A percentile compares a stretch with the other conserved stretches of the same genome.
phyloP scores from a whole-genome alignment of 2,797 vertebrate species.

The Poliocrania exsul region DNA sequence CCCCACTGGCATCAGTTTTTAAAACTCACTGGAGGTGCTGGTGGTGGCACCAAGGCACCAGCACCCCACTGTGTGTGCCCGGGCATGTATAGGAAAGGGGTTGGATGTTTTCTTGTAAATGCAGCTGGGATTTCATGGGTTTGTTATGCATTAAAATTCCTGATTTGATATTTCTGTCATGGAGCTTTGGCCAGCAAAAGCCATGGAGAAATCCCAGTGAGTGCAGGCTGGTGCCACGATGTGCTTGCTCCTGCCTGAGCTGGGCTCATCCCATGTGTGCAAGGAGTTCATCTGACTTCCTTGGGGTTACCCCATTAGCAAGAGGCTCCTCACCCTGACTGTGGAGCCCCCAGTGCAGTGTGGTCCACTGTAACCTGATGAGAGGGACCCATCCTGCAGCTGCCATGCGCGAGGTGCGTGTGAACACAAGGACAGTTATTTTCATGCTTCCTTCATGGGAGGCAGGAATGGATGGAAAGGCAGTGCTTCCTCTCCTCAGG shows the following conservation, averaged over 20 bases:
- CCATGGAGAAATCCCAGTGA: background rate
- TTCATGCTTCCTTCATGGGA: background rate
- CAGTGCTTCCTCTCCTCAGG: background rate
- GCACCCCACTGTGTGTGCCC: accelerated
- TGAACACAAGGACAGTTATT: background rate
- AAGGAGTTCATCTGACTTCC: accelerated
- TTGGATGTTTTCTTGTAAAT: constrained; percentile 18
- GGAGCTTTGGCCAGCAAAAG: constrained; percentile 34
- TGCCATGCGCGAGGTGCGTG: accelerated
- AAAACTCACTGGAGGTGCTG: background rate
- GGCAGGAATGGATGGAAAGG: background rate
- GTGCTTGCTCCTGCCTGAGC: background rate
- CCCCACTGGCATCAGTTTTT: background rate
- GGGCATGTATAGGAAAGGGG: background rate
- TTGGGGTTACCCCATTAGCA: background rate
- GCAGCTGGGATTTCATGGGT: constrained; percentile 53
- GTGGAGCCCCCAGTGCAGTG: accelerated
- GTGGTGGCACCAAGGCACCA: background rate
- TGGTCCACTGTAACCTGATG: background rate
- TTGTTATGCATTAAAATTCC: constrained; percentile 72
- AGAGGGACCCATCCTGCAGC: background rate
- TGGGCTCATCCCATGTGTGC: accelerated
- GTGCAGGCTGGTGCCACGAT: accelerated
- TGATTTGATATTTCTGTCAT: constrained; percentile 59
- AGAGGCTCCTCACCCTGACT: background rate